Evolutionary conservation across 2,888 invertebrate species (phyloP).

Genomic region (Dasypogon diadema): DNA sequence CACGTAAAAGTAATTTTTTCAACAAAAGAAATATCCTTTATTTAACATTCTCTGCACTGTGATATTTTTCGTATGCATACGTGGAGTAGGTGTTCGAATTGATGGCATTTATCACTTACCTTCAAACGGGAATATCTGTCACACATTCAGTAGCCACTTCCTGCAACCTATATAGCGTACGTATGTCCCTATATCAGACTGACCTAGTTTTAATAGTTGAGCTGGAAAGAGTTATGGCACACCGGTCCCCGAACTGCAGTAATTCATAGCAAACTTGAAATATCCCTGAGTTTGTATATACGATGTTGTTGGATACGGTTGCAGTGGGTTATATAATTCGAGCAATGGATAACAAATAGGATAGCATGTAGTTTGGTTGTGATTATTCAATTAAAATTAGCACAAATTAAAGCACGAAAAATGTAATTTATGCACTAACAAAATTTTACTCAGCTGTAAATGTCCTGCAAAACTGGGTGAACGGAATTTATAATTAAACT

Average conservation of each 20-base stretch:
- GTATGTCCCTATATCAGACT: neutral
- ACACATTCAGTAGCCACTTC: too few species aligned
- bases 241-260: slow-evolving; percentile 6
- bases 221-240: slow-evolving; percentile 19
- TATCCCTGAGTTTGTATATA: slow-evolving; percentile 15
- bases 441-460: too few species aligned
- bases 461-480: neutral
- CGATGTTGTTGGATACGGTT: neutral
- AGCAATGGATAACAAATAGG: neutral
- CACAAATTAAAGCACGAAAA: too few species aligned
- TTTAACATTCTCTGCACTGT: neutral
- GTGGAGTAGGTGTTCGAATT: neutral
- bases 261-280: slow-evolving; percentile 23
- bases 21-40: neutral
- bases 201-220: slow-evolving; percentile 35
- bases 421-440: neutral
- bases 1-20: neutral
- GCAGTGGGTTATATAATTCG: slow-evolving; percentile 13
- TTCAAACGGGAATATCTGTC: neutral
- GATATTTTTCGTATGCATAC: neutral
- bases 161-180: too few species aligned
- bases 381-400: neutral
- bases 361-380: neutral
- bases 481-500: neutral
- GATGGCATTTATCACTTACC: neutral